Evolutionary conservation across 2,888 invertebrate genomes (phyloP).

Genomic region (Hylaea fasciaria): DNA sequence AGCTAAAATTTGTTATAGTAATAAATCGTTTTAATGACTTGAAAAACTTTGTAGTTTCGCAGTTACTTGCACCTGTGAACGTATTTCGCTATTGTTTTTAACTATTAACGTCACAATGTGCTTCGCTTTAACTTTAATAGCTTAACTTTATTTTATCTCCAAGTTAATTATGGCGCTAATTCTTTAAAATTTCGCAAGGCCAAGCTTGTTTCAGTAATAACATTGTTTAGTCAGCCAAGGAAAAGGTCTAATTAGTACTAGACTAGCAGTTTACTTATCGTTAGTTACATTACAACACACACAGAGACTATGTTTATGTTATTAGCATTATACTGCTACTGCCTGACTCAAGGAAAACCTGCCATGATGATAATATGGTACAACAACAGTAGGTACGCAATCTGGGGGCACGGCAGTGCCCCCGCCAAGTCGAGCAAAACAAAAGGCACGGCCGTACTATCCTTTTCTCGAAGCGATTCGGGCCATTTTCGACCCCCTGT

Average conservation of each 20-base stretch:
- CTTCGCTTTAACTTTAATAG: slow-evolving; percentile 9
- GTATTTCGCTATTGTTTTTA: slow-evolving; percentile 37
- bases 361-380: too few species aligned
- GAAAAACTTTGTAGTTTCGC: slow-evolving; percentile 39
- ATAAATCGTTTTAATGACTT: slow-evolving; percentile 46
- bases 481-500: too few species aligned
- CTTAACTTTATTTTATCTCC: slow-evolving; percentile 17
- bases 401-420: too few species aligned
- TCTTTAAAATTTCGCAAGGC: neutral
- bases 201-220: neutral
- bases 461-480: too few species aligned
- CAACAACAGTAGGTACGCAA: too few species aligned
- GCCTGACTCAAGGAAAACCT: too few species aligned
- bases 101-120: slow-evolving; percentile 25
- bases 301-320: too few species aligned
- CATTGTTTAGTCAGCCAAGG: neutral
- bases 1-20: slow-evolving; percentile 36
- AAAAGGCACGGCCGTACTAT: too few species aligned
- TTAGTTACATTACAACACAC: neutral
- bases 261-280: neutral
- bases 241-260: too few species aligned
- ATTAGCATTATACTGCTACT: too few species aligned
- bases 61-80: slow-evolving; percentile 40
- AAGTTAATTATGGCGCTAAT: neutral
- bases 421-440: too few species aligned